Percentiles rank a stretch among this genome's conserved stretches.
Evolutionary conservation across 2,113 vertebrate species (phyloP).

Genomic region (Herpetotheres cachinnans): DNA sequence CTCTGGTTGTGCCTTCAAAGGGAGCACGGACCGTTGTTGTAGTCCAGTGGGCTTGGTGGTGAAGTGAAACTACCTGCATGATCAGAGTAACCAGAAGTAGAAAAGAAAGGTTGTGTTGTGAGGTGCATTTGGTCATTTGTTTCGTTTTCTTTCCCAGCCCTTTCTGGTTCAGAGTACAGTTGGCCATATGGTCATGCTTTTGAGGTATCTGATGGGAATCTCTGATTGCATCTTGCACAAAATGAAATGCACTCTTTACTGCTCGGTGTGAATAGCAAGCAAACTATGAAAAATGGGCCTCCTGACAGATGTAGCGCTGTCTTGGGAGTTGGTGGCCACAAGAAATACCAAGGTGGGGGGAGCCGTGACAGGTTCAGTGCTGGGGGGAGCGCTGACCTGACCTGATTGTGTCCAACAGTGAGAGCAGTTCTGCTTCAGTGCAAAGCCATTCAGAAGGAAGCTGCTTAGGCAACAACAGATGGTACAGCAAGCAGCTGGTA

Average conservation of each 20-base stretch:
- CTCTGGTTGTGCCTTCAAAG: too few species aligned
- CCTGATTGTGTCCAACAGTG: constrained; percentile 74
- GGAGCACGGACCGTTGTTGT: not conserved
- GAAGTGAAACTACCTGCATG: not conserved
- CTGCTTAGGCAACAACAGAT: constrained; percentile 75
- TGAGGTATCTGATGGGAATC: not conserved
- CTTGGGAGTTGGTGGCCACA: constrained; percentile 55
- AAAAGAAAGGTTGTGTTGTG: not conserved
- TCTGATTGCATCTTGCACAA: not conserved
- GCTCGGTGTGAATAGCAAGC: not conserved
- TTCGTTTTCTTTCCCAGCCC: not conserved
- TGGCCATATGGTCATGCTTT: not conserved
- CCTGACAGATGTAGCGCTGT: constrained; percentile 26
- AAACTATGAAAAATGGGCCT: constrained; percentile 24
- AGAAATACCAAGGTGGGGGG: constrained; percentile 29
- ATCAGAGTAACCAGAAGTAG: not conserved
- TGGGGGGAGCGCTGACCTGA: constrained; percentile 69
- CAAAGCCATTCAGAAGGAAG: constrained; percentile 71
- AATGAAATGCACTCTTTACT: not conserved
- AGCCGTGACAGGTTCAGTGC: constrained; percentile 49
- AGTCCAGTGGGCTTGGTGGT: not conserved
- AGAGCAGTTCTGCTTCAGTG: constrained; percentile 70
- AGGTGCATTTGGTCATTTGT: too few species aligned
- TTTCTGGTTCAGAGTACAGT: not conserved
- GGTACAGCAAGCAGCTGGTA: constrained; percentile 73